Evolutionary conservation across 2,888 invertebrate genomes (phyloP), one percentile per base, ranked within the genome.

Genomic region (Mimachlamys varia): DNA sequence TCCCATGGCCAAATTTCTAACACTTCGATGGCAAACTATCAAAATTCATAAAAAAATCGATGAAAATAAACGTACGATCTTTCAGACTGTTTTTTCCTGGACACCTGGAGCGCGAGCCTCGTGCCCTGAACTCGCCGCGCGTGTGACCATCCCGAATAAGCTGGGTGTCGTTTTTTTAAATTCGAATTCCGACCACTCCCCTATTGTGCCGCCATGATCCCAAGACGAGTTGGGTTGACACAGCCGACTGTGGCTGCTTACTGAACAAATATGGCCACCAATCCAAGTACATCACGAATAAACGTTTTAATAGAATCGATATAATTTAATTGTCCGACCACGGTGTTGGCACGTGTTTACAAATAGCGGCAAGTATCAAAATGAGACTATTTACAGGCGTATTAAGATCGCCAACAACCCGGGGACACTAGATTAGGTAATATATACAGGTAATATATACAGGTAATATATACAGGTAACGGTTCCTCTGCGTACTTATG

Each of bases 1-100:
- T 76, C 33, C 15, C 76, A 76, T 76, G 76, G 76, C 33, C 76
- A 76, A 76, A 33, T 76, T 76, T 76, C 76, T 76, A 27, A 76
- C 76, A 27, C 27, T 76, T 15, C 17, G 7, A 76, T 33, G 33
- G 33, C 27, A 76, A 76, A 76, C 76, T 76, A 76, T 76, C 76
- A 76, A 27, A 76, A 33, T 10, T 33, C 27, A n/a, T 58, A 58
- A 19, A 13, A 76, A 76, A 76, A 76, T 76, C 76, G 33, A 76
- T 76, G 12, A 33, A 76, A 53, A 76, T 33, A 33, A 76, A 76
- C 27, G 76, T 76, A 27, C 33, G 27, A 22, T 33, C 2, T 27
- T 76, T 76, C 7, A 0, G 3, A 13, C 76, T 76, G 10, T 76
- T 76, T 33, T n/a, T 19, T 33, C 10, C 33, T 22, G 76, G 76